Evolutionary conservation across 2,888 invertebrate genomes (phyloP).

Genomic region (Hirtodrosophila histrioides): DNA sequence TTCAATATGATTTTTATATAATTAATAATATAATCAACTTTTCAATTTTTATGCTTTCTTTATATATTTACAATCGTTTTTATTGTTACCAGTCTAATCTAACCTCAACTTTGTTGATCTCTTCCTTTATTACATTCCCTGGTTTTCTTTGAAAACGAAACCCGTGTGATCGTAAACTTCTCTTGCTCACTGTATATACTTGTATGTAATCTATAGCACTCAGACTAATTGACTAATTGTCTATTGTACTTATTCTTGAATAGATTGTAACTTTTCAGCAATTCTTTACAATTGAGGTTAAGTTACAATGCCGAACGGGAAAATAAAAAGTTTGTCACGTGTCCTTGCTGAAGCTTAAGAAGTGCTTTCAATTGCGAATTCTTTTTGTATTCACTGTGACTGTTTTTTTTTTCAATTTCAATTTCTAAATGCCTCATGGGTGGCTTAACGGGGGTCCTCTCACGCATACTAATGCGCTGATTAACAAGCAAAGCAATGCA

Average conservation of each 20-base stretch:
- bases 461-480: conserved; percentile 41
- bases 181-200: too few relatives aligned
- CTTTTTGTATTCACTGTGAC: neutral
- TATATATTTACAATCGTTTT: too few relatives aligned
- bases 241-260: neutral
- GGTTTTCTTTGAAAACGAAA: too few relatives aligned
- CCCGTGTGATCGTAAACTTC: too few relatives aligned
- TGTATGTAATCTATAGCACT: too few relatives aligned
- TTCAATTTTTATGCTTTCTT: too few relatives aligned
- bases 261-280: neutral
- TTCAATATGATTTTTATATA: too few relatives aligned
- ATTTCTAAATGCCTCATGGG: neutral
- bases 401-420: conserved; percentile 1
- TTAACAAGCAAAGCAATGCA: conserved; percentile 40
- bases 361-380: conserved; percentile 10
- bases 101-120: too few relatives aligned
- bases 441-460: neutral
- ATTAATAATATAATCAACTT: too few relatives aligned
- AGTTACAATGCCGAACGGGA: neutral
- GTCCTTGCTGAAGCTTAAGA: conserved; percentile 8
- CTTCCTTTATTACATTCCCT: too few relatives aligned
- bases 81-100: too few relatives aligned
- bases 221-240: neutral
- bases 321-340: conserved; percentile 2
- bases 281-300: conserved; percentile 6